These are phyloP conservation scores for Pyrocephalus nanus DNA, from an alignment of 2,797 vertebrate genomes.

Conservation along the genomic window DNA sequence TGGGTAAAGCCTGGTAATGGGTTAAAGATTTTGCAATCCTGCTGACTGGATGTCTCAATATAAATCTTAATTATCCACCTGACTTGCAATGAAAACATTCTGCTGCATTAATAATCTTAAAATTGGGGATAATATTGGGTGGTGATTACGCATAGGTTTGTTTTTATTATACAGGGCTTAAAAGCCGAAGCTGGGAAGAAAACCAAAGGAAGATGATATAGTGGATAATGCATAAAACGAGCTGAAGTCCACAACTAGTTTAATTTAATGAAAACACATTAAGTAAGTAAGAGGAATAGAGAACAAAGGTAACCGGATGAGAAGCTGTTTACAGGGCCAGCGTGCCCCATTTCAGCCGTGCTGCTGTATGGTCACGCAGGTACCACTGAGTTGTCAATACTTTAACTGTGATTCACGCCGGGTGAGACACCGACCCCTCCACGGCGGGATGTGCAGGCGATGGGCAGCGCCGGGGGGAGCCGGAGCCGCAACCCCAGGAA, in stretches of 20 bases:
- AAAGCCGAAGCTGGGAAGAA: neutral
- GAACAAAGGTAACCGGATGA: no score
- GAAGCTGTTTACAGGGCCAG: neutral
- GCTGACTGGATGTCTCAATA: neutral
- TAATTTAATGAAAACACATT: neutral
- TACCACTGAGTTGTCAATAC: rapidly evolving
- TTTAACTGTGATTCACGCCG: rapidly evolving
- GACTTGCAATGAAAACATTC: neutral
- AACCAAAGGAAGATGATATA: rapidly evolving
- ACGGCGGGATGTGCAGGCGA: rapidly evolving
- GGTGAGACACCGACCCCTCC: neutral
- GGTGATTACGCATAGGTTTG: neutral
- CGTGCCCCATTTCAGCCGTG: rapidly evolving
- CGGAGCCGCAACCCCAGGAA: neutral
- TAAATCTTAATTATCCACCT: neutral
- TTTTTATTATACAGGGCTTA: neutral
- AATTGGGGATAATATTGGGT: neutral
- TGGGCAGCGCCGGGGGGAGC: no score
- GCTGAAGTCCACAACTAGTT: neutral
- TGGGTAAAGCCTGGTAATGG: neutral
- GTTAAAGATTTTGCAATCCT: neutral
- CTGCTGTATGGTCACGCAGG: rapidly evolving
- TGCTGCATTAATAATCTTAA: neutral
- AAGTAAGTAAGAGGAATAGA: neutral
- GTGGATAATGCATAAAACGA: rapidly evolving